phyloP scores from a whole-genome alignment of 2,888 invertebrate genomes.

The Nomada lathburiana region DNA sequence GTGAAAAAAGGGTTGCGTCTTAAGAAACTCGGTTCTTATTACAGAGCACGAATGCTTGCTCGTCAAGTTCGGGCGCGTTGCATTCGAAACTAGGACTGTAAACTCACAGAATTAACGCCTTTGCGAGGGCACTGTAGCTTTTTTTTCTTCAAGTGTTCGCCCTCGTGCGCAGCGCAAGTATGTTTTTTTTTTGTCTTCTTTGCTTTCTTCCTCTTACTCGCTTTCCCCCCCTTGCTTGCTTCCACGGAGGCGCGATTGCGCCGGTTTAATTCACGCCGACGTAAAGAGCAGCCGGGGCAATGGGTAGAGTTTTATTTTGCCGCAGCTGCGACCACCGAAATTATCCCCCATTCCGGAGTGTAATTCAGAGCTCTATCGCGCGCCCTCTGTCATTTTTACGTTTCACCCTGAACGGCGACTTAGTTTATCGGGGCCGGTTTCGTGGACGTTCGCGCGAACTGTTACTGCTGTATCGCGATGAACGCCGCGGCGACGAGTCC shows the following conservation, averaged over 20 bases:
- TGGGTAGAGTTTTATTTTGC: conserved; percentile 27
- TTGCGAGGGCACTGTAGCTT: conserved; percentile 1
- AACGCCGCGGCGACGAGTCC: background rate
- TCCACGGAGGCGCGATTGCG: conserved; percentile 16
- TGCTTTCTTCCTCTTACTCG: background rate
- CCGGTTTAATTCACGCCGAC: conserved; percentile 6
- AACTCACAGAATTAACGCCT: conserved; percentile 42
- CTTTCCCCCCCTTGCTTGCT: background rate
- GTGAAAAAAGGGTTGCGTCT: background rate
- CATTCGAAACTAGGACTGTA: conserved; percentile 28
- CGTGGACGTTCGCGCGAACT: background rate
- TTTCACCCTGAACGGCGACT: background rate
- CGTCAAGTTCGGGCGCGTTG: background rate
- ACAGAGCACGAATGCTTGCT: background rate
- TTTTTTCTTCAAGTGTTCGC: conserved; percentile 12
- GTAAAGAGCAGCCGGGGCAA: conserved; percentile 6
- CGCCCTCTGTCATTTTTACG: background rate
- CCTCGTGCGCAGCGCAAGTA: background rate
- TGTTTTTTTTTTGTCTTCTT: no score
- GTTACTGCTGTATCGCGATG: background rate
- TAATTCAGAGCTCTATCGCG: conserved; percentile 6
- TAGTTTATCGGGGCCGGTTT: background rate
- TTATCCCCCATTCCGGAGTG: conserved; percentile 15
- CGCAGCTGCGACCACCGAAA: conserved; percentile 25
- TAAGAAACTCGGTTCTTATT: background rate